Conservation (phyloP, 1,140 invertebrate genomes). For the Chironomus tepperi region DNA sequence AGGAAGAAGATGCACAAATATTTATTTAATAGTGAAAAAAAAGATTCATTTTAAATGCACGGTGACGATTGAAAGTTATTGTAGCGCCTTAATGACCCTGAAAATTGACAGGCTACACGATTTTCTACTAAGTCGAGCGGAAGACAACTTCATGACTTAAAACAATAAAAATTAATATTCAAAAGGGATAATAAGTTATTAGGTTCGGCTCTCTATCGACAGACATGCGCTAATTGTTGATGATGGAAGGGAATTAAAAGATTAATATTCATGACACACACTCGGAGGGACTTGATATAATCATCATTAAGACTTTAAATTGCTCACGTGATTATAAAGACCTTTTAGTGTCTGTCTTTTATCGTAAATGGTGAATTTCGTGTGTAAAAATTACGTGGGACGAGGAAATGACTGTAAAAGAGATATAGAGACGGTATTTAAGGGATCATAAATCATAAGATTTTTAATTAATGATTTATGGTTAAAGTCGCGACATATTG, state of each 20-base stretch:
- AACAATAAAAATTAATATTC: too few relatives aligned
- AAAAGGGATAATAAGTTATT: too few relatives aligned
- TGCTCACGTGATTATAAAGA: background rate
- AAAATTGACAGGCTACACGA: too few relatives aligned
- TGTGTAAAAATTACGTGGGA: background rate
- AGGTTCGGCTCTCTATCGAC: too few relatives aligned
- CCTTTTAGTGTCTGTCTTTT: background rate
- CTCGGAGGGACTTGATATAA: background rate
- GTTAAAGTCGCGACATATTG: background rate
- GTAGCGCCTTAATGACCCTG: too few relatives aligned
- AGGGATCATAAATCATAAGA: constrained; percentile 1
- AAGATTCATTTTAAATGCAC: background rate
- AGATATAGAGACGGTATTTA: background rate
- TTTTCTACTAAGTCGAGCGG: too few relatives aligned
- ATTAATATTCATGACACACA: background rate
- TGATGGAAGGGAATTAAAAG: background rate
- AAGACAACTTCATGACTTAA: too few relatives aligned
- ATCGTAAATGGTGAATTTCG: background rate
- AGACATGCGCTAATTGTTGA: background rate
- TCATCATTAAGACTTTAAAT: too few relatives aligned
- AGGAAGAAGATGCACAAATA: background rate
- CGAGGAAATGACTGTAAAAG: background rate
- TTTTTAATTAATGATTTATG: constrained; percentile 20
- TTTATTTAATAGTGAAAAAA: background rate
- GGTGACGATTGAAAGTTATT: too few relatives aligned